Base-by-base conservation (phyloP, 2,888 invertebrate genomes). In the Aspidiotus destructor region DNA sequence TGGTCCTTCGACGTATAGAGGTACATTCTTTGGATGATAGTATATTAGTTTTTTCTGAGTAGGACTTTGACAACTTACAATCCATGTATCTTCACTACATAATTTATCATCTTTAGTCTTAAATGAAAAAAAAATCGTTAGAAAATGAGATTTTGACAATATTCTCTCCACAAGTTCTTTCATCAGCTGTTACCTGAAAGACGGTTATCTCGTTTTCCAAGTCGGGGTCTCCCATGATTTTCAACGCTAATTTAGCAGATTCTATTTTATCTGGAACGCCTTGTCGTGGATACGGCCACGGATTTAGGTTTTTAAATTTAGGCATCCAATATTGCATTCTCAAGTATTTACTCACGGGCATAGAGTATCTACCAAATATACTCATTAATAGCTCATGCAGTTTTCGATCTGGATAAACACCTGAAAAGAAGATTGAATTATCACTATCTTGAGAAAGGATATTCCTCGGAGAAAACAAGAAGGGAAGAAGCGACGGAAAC, bases 281-380 rank as follows among this genome's bases (percentile, higher is more conserved):
- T 0, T 86, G 83, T 62, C 85, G 82, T 0, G 92, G 93, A 67
- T 90, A 77, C 7, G 84, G 84, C 88, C 91, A 96, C 0, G 96
- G 96, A 68, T 89, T 90, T 0, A 88, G 77, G 76, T 95, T 86
- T 75, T 86, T 90, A 76, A 99, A 92, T 77, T 98, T 99, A 0
- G 97, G 95, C 86, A 89, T 86, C 90, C 89, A 90, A 74, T 90
- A 90, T 84, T 88, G 84, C 87, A 90, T 88, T 11, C 88, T 80
- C 86, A 88, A 86, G 75, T 82, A 87, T 75, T 87, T 89, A 68
- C 88, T 80, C 7, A 88, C 75, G 0, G 89, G 88, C 75, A 83
- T 82, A 0, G 89, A 89, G 72, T 85, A 80, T 28, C 79, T 79
- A 0, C 98, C 97, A 79, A 97, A 99, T 61, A 88, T 84, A 74